Conservation (phyloP, 2,888 invertebrate genomes). For the Mechanitis mazaeus region DNA sequence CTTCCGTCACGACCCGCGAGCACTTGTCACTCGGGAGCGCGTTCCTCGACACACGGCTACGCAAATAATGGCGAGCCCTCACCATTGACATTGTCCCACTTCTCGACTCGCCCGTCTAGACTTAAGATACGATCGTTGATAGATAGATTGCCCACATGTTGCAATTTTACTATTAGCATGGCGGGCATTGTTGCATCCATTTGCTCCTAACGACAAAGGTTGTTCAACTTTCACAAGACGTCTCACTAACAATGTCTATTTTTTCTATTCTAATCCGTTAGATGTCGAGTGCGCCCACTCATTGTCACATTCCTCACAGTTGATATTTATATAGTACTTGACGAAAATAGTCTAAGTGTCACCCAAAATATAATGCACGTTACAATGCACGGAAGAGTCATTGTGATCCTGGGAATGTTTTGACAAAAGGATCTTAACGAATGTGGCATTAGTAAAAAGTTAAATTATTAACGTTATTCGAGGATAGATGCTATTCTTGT, state of each 20-base stretch:
- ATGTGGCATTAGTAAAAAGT: slow-evolving; percentile 12
- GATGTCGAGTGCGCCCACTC: slow-evolving; percentile 18
- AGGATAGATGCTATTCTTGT: slow-evolving; percentile 50
- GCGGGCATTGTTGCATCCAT: slow-evolving; percentile 21
- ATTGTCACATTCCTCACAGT: slow-evolving; percentile 15
- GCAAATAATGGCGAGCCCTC: slow-evolving; percentile 73
- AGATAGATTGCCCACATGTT: slow-evolving; percentile 49
- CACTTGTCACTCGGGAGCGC: slow-evolving; percentile 60
- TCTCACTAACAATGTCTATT: slow-evolving; percentile 20
- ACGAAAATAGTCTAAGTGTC: neutral
- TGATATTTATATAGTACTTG: slow-evolving; percentile 10
- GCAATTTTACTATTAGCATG: slow-evolving; percentile 40
- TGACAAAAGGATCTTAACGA: neutral
- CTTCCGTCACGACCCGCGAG: slow-evolving; percentile 64
- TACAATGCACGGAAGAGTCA: neutral
- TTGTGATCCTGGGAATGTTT: neutral
- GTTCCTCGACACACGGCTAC: slow-evolving; percentile 62
- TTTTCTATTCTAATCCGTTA: slow-evolving; percentile 23
- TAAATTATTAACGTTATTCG: slow-evolving; percentile 28
- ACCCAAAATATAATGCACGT: neutral
- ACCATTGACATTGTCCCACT: slow-evolving; percentile 71
- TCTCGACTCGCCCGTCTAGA: slow-evolving; percentile 59
- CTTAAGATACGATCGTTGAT: slow-evolving; percentile 59
- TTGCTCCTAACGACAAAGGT: slow-evolving; percentile 24
- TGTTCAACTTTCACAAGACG: slow-evolving; percentile 23